Evolutionary conservation across 1,140 invertebrate genomes (phyloP).

Genomic region (Zophobas atratus): DNA sequence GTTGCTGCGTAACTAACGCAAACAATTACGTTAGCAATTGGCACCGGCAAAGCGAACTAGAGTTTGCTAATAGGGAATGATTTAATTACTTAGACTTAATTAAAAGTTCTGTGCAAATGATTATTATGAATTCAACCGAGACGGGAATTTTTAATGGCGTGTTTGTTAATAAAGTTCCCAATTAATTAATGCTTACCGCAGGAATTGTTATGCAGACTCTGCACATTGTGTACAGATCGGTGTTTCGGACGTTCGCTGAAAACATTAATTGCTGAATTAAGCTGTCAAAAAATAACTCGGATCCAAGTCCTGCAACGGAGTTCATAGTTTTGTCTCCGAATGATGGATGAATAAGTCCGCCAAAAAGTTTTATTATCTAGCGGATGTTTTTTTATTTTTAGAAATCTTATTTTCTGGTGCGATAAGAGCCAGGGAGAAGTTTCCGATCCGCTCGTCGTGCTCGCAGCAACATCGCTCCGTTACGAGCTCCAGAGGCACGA

Average conservation of each 20-base stretch:
- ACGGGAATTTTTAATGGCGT: slow-evolving; percentile 43
- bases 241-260: no score
- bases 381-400: no score
- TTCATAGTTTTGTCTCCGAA: no score
- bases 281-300: no score
- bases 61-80: slow-evolving; percentile 52
- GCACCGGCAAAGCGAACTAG: slow-evolving; percentile 35
- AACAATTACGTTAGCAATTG: slow-evolving; percentile 51
- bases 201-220: slow-evolving; percentile 4
- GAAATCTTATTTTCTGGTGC: no score
- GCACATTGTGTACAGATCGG: not conserved
- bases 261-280: no score
- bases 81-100: slow-evolving; percentile 52
- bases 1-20: slow-evolving; percentile 28
- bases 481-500: not conserved
- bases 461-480: not conserved
- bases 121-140: slow-evolving; percentile 45
- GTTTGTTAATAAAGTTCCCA: slow-evolving; percentile 42
- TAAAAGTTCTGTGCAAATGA: slow-evolving; percentile 48
- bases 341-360: no score
- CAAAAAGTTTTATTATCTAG: no score
- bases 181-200: slow-evolving; percentile 32
- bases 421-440: no score
- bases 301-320: no score
- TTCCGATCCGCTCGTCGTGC: no score